Percentiles rank a stretch among this genome's conserved stretches.
Conservation (phyloP, 2,797 vertebrate genomes). For the Lerista edwardsae region DNA sequence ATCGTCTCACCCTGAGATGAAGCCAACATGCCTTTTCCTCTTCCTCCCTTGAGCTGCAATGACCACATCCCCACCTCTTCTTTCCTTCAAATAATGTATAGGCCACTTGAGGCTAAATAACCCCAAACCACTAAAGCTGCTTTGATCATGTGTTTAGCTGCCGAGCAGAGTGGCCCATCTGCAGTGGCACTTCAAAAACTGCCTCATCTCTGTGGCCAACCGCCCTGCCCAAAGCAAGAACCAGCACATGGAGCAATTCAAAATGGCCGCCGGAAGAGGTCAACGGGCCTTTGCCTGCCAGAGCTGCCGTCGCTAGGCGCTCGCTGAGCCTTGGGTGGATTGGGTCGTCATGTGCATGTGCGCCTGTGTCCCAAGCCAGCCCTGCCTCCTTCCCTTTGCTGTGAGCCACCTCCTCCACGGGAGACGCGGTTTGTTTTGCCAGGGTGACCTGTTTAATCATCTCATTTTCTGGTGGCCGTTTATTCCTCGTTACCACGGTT, state of each 20-base stretch:
- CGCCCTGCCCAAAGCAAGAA: too few species aligned
- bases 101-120: too few species aligned
- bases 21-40: too few species aligned
- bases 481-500: conserved; percentile 99
- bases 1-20: too few species aligned
- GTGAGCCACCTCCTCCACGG: conserved; percentile 83
- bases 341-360: neutral
- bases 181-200: too few species aligned
- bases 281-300: neutral
- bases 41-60: too few species aligned
- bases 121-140: too few species aligned
- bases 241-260: neutral
- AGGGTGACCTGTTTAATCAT: conserved; percentile 99
- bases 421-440: conserved; percentile 98
- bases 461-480: conserved; percentile 99
- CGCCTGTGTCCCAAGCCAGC: neutral
- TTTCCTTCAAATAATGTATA: too few species aligned
- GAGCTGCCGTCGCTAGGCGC: neutral
- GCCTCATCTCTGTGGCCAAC: neutral
- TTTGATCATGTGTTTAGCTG: neutral
- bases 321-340: neutral
- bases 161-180: too few species aligned
- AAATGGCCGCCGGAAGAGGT: neutral
- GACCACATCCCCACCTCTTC: too few species aligned
- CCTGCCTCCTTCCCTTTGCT: conserved; percentile 51